A percentile compares a stretch with the other conserved stretches of the same genome.
phyloP scores from a whole-genome alignment of 1,140 invertebrate genomes.

The Diachasmimorpha longicaudata region DNA sequence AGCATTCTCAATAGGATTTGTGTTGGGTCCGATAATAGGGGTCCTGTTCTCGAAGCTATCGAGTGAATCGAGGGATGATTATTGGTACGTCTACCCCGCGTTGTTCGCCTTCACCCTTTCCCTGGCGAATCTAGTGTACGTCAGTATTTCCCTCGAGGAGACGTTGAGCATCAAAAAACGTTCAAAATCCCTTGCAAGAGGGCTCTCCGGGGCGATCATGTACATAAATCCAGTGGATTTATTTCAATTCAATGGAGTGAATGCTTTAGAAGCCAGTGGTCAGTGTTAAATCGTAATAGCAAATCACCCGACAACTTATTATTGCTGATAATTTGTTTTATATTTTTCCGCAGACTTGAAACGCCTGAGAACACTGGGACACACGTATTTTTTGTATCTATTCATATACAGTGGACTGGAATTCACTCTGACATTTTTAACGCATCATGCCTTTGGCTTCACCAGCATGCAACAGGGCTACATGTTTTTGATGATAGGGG shows the following conservation, averaged over 20 bases:
- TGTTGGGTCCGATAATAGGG: conserved; percentile 93
- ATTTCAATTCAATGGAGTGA: conserved; percentile 64
- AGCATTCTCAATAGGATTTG: conserved; percentile 97
- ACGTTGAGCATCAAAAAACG: conserved; percentile 79
- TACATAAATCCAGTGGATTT: conserved; percentile 76
- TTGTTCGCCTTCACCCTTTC: conserved; percentile 83
- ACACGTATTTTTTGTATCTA: conserved; percentile 93
- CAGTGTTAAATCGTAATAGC: not conserved
- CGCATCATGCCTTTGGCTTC: conserved; percentile 91
- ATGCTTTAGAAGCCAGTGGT: conserved; percentile 40
- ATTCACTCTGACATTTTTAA: conserved; percentile 97
- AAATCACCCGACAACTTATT: too few relatives aligned
- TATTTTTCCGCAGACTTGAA: conserved; percentile 64
- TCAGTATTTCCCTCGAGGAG: conserved; percentile 82
- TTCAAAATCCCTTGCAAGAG: conserved; percentile 69
- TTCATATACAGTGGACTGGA: conserved; percentile 97
- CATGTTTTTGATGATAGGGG: conserved; percentile 95
- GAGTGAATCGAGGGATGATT: conserved; percentile 61
- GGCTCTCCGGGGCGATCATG: conserved; percentile 74
- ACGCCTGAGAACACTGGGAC: conserved; percentile 77
- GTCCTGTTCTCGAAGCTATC: conserved; percentile 85
- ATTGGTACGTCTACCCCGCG: conserved; percentile 87
- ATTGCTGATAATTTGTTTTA: not conserved
- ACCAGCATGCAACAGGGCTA: conserved; percentile 95
- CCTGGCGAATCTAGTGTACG: conserved; percentile 78